Percentiles rank a stretch among this genome's conserved stretches.
phyloP scores from a whole-genome alignment of 2,888 invertebrate genomes.

The Axea sp. region DNA sequence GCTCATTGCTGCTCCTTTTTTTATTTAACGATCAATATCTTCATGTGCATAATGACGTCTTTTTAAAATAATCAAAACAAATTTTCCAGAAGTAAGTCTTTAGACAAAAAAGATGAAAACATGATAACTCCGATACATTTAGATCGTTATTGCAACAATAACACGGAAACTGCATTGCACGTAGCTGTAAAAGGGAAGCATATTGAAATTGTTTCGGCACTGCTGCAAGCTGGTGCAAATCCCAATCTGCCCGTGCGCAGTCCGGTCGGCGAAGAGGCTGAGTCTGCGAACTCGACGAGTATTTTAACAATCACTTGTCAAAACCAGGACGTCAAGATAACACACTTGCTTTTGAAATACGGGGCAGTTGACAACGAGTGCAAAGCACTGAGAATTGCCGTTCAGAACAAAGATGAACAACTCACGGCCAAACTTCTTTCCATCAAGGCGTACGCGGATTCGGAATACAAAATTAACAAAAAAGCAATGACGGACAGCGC shows the following conservation, averaged over 20 bases:
- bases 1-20: too few relatives aligned
- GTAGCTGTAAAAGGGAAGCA: constrained; percentile 89
- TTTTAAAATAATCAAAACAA: constrained; percentile 13
- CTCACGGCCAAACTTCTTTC: constrained; percentile 91
- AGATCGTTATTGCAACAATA: constrained; percentile 87
- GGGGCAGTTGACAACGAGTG: constrained; percentile 94
- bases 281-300: constrained; percentile 68
- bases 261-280: constrained; percentile 79
- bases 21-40: too few relatives aligned
- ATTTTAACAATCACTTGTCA: constrained; percentile 86
- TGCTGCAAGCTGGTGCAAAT: constrained; percentile 90
- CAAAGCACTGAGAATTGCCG: constrained; percentile 89
- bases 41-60: too few relatives aligned
- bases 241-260: constrained; percentile 86
- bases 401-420: constrained; percentile 86
- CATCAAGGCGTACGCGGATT: constrained; percentile 93
- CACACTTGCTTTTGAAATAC: constrained; percentile 87
- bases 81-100: constrained; percentile 79
- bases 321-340: constrained; percentile 85
- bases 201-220: constrained; percentile 84
- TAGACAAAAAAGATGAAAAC: constrained; percentile 80
- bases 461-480: constrained; percentile 95
- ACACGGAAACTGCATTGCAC: constrained; percentile 90
- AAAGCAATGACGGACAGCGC: constrained; percentile 86
- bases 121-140: constrained; percentile 86